phyloP scores from a whole-genome alignment of 35 echinoderm and acorn worm genomes.

The Chiridota heheva region DNA sequence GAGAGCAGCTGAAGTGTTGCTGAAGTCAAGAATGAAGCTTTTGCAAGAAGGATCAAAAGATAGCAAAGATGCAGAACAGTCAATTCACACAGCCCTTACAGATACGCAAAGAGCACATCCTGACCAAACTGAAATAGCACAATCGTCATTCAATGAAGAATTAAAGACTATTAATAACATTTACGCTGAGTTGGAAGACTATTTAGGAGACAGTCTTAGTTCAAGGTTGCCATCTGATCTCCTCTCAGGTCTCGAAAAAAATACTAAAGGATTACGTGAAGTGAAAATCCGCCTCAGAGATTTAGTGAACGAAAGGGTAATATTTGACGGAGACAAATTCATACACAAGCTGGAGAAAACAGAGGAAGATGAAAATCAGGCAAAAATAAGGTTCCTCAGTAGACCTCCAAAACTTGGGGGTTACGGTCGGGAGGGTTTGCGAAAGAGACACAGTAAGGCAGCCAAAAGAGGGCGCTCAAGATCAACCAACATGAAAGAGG shows the following conservation, averaged over 20 bases:
- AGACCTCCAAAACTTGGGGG: slow-evolving; percentile 53
- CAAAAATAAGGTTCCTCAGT: slow-evolving; percentile 53
- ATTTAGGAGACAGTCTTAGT: slow-evolving; percentile 80
- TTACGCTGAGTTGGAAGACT: slow-evolving; percentile 69
- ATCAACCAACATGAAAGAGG: slow-evolving; percentile 68
- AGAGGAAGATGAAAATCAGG: slow-evolving; percentile 32
- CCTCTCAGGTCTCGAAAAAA: not conserved
- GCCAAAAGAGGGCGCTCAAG: slow-evolving; percentile 45
- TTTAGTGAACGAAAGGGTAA: slow-evolving; percentile 63
- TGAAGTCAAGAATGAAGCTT: too few species aligned
- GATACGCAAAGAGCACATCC: slow-evolving; percentile 54
- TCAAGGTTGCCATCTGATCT: slow-evolving; percentile 34
- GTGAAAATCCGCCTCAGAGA: slow-evolving; percentile 33
- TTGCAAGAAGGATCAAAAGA: slow-evolving; percentile 38
- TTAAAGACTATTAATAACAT: slow-evolving; percentile 52
- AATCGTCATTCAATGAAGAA: slow-evolving; percentile 53
- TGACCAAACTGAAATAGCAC: slow-evolving; percentile 65
- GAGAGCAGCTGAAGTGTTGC: slow-evolving; percentile 81
- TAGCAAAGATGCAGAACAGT: not conserved
- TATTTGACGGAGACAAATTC: slow-evolving; percentile 54
- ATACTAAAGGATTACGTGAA: slow-evolving; percentile 31
- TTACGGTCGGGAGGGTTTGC: slow-evolving; percentile 58
- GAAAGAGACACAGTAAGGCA: slow-evolving; percentile 56
- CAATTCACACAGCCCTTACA: slow-evolving; percentile 9
- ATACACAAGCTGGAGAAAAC: slow-evolving; percentile 16